Conservation (phyloP, 2,888 invertebrate genomes). For the Diarsia rubi region DNA sequence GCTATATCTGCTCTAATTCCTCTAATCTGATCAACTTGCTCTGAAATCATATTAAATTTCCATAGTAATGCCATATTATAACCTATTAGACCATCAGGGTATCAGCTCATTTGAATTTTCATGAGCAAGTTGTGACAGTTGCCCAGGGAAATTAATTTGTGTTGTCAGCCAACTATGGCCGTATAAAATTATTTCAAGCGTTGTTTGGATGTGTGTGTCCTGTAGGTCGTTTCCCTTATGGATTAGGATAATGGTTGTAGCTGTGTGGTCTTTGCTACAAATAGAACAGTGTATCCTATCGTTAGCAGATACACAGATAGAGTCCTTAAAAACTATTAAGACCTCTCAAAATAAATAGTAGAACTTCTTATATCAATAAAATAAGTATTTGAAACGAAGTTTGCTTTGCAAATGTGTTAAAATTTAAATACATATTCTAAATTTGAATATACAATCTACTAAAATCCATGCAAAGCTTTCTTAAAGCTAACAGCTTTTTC, state of each 20-base stretch:
- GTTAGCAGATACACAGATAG: neutral
- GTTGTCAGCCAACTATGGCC: conserved; percentile 17
- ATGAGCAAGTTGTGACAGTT: conserved; percentile 48
- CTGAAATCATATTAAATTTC: conserved; percentile 46
- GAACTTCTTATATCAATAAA: neutral
- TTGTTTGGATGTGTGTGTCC: conserved; percentile 17
- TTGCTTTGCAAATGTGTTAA: neutral
- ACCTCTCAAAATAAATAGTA: neutral
- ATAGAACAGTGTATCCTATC: conserved; percentile 2
- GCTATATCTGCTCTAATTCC: conserved; percentile 75
- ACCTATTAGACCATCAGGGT: conserved; percentile 21
- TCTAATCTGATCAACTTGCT: conserved; percentile 67
- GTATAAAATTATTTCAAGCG: conserved; percentile 44
- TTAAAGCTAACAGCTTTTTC: conserved; percentile 28
- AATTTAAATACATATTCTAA: conserved; percentile 1
- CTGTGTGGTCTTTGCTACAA: conserved; percentile 16
- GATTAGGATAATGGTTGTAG: conserved; percentile 7
- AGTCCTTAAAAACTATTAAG: neutral
- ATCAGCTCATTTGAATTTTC: conserved; percentile 45
- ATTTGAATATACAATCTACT: too few species aligned
- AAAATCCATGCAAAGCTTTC: conserved; percentile 11
- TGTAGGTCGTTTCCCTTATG: conserved; percentile 27
- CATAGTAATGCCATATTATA: conserved; percentile 25
- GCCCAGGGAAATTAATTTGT: conserved; percentile 34
- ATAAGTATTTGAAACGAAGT: neutral